A percentile compares a stretch with the other conserved stretches of the same genome.
phyloP scores from a whole-genome alignment of 2,797 vertebrate genomes.

The Halcyon smyrnensis region DNA sequence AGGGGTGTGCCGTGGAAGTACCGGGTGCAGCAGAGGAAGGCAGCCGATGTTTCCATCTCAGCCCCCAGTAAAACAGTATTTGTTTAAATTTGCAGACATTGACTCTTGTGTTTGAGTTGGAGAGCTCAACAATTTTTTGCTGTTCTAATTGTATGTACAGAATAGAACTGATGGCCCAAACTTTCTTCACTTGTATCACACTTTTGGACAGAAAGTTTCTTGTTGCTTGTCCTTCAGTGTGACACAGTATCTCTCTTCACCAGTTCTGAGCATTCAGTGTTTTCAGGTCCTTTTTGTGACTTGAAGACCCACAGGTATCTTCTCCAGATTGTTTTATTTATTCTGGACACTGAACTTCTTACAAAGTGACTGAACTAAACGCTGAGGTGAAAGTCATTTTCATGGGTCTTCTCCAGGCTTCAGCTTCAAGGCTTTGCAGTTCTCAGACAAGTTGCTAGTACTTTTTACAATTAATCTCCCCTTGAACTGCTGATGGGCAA shows the following conservation, averaged over 20 bases:
- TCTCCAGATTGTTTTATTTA: not conserved
- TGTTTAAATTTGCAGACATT: not conserved
- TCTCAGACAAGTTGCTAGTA: not conserved
- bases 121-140: not conserved
- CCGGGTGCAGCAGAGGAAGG: not conserved
- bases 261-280: not conserved
- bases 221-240: not conserved
- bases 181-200: not conserved
- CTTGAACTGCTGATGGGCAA: not conserved
- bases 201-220: not conserved
- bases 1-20: not conserved
- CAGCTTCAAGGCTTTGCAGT: not conserved
- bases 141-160: not conserved
- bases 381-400: not conserved
- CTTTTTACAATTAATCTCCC: not conserved
- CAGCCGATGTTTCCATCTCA: not conserved
- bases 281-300: not conserved
- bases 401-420: not conserved
- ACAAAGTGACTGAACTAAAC: not conserved
- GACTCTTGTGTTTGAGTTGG: not conserved
- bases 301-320: not conserved
- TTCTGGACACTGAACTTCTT: not conserved
- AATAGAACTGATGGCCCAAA: not conserved
- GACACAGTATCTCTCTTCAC: not conserved
- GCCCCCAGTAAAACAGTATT: not conserved